phyloP scores from a whole-genome alignment of 2,888 invertebrate species.

The Leuctra nigra region DNA sequence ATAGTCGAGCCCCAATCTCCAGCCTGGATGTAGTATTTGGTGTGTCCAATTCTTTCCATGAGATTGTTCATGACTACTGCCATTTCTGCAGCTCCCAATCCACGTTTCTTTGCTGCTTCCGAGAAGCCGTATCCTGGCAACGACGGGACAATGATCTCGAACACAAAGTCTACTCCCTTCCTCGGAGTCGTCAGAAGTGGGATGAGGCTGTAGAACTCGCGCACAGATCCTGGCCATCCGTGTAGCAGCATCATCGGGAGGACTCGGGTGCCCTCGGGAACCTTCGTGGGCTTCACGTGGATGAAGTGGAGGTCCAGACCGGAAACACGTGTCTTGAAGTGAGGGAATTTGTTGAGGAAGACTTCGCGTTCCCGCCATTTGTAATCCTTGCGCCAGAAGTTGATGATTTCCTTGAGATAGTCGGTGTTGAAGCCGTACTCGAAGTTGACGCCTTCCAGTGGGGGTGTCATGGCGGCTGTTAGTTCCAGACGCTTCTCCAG shows the following conservation, averaged over 20 bases:
- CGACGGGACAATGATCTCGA: constrained; percentile 62
- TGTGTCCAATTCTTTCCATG: constrained; percentile 59
- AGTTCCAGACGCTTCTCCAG: constrained; percentile 50
- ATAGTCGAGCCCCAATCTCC: constrained; percentile 77
- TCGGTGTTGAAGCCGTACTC: no score
- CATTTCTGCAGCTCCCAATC: constrained; percentile 40
- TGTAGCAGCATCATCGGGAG: constrained; percentile 67
- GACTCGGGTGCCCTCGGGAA: constrained; percentile 41
- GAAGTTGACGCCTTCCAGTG: no score
- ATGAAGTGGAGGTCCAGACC: constrained; percentile 70
- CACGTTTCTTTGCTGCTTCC: constrained; percentile 36
- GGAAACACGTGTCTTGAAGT: constrained; percentile 63
- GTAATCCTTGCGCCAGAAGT: constrained; percentile 44
- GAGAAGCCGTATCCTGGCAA: constrained; percentile 66
- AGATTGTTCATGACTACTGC: constrained; percentile 56
- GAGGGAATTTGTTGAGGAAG: constrained; percentile 58
- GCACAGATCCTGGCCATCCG: constrained; percentile 81
- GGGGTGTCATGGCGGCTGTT: constrained; percentile 37
- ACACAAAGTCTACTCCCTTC: constrained; percentile 50
- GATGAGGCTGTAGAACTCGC: constrained; percentile 71
- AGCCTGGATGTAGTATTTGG: constrained; percentile 63
- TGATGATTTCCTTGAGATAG: constrained; percentile 24
- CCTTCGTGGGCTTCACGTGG: constrained; percentile 53
- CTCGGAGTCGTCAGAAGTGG: constrained; percentile 53
- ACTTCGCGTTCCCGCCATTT: constrained; percentile 43